Conservation (phyloP, 2,797 vertebrate species). For the Pogonophryne albipinna region DNA sequence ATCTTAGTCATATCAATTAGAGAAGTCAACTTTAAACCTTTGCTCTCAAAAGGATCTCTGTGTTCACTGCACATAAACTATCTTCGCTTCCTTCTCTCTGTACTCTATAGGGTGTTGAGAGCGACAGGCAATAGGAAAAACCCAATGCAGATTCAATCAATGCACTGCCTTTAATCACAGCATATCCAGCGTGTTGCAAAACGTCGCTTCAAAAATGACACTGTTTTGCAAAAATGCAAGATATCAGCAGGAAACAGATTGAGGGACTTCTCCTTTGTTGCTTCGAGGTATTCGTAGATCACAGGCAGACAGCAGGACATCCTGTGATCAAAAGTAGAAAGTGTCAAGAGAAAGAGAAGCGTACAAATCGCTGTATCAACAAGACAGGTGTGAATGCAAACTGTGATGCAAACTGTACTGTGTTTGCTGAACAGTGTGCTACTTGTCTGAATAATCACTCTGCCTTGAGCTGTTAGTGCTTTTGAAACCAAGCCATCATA, state of each 20-base stretch:
- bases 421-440: neutral
- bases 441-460: conserved; percentile 28
- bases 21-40: conserved; percentile 42
- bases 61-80: neutral
- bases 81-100: neutral
- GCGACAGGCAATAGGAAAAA: neutral
- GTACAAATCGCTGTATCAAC: neutral
- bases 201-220: conserved; percentile 6
- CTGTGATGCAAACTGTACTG: neutral
- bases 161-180: neutral
- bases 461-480: conserved; percentile 24
- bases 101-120: neutral
- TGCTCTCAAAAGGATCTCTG: conserved; percentile 13
- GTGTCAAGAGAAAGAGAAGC: neutral
- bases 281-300: conserved; percentile 21
- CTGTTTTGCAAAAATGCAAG: no score
- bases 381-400: neutral
- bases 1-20: conserved; percentile 49
- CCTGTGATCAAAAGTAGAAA: conserved; percentile 18
- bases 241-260: conserved; percentile 22
- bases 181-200: conserved; percentile 1
- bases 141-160: conserved; percentile 18
- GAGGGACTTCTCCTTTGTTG: conserved; percentile 15
- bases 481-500: conserved; percentile 20
- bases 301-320: conserved; percentile 7